Evolutionary conservation across 2,888 invertebrate species (phyloP).

Genomic region (Danaus chrysippus): DNA sequence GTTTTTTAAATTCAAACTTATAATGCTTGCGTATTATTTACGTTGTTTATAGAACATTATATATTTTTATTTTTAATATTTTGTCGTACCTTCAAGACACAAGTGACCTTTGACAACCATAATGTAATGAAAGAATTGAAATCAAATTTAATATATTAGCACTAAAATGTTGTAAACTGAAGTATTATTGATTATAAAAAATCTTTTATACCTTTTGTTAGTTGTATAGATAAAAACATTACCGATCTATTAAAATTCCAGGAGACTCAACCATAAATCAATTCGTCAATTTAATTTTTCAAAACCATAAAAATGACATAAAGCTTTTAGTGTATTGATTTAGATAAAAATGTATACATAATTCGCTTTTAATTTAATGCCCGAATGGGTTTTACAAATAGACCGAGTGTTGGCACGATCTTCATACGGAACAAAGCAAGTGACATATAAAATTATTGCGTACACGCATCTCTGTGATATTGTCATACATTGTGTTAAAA

Average conservation of each 20-base stretch:
- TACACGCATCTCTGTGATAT: slow-evolving; percentile 42
- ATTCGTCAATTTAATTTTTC: not conserved
- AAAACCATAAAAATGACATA: slow-evolving; percentile 2
- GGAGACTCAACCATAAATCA: too few species aligned
- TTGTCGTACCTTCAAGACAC: too few species aligned
- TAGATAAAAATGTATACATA: not conserved
- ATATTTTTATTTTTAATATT: too few species aligned
- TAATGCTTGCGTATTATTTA: slow-evolving; percentile 17
- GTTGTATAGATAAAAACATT: too few species aligned
- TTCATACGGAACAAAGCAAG: slow-evolving; percentile 53
- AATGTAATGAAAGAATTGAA: too few species aligned
- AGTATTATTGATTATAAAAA: too few species aligned
- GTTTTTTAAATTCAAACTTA: slow-evolving; percentile 38
- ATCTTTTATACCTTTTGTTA: too few species aligned
- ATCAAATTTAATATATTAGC: too few species aligned
- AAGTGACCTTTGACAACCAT: too few species aligned
- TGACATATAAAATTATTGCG: slow-evolving; percentile 53
- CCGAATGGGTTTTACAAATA: slow-evolving; percentile 43
- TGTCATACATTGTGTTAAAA: slow-evolving; percentile 49
- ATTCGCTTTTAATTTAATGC: not conserved
- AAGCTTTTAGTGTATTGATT: slow-evolving; percentile 5
- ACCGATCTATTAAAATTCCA: too few species aligned
- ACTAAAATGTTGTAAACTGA: too few species aligned
- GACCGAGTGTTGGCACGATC: slow-evolving; percentile 52
- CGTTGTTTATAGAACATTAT: not conserved